These are phyloP conservation scores for Drosophila lowei DNA, from an alignment of 1,140 invertebrate genomes.

Conservation along the genomic window DNA sequence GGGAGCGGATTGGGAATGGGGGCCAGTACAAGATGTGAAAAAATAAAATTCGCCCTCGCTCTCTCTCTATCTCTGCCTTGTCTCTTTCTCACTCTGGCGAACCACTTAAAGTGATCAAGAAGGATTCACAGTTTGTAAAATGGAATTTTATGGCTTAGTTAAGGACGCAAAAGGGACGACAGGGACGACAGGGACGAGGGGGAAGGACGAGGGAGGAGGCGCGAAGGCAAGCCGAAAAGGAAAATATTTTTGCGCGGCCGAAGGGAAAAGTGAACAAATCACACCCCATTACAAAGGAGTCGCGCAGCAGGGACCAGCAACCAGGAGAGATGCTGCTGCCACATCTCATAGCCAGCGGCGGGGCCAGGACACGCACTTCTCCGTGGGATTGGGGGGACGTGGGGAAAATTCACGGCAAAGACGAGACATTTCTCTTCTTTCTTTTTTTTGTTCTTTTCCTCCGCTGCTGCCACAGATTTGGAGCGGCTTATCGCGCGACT, in stretches of 20 bases:
- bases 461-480: conserved; percentile 67
- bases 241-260: conserved; percentile 66
- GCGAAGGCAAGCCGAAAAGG: conserved; percentile 32
- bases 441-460: conserved; percentile 14
- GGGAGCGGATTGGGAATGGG: neutral
- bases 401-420: conserved; percentile 53
- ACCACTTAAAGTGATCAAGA: conserved; percentile 83
- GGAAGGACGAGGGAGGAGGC: neutral
- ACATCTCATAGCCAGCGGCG: conserved; percentile 27
- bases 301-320: neutral
- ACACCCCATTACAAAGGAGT: conserved; percentile 76
- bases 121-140: conserved; percentile 83
- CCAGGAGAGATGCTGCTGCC: neutral
- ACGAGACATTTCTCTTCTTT: conserved; percentile 6
- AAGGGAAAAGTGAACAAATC: conserved; percentile 78
- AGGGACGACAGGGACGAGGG: neutral
- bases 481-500: conserved; percentile 81
- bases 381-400: neutral
- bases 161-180: conserved; percentile 12
- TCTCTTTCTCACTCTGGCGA: conserved; percentile 25
- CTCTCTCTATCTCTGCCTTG: neutral
- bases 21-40: neutral
- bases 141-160: conserved; percentile 82
- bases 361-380: conserved; percentile 41
- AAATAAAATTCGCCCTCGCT: conserved; percentile 40